These are phyloP conservation scores for Sesia bembeciformis DNA, from an alignment of 2,888 invertebrate species.

Conservation along the genomic window DNA sequence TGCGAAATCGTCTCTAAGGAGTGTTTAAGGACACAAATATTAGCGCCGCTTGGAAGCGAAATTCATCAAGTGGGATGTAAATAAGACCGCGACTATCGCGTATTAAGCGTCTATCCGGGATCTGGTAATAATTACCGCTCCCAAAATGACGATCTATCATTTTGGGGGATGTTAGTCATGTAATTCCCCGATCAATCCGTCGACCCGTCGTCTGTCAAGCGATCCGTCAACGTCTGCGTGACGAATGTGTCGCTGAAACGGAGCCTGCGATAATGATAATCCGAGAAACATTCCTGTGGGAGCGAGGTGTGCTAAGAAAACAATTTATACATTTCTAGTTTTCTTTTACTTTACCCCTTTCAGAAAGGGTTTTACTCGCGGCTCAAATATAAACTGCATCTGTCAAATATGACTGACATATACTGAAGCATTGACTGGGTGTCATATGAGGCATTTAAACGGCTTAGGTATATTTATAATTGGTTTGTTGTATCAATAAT, in stretches of 20 bases:
- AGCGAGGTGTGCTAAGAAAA: neutral
- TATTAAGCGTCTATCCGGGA: slow-evolving; percentile 19
- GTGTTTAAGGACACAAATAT: too few relatives aligned
- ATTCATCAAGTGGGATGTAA: neutral
- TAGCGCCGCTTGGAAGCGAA: too few relatives aligned
- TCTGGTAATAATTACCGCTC: slow-evolving; percentile 28
- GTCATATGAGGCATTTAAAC: too few relatives aligned
- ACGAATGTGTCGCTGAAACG: slow-evolving; percentile 20
- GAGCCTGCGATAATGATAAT: slow-evolving; percentile 16
- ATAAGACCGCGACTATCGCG: slow-evolving; percentile 20
- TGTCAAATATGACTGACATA: too few relatives aligned
- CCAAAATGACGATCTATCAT: slow-evolving; percentile 45
- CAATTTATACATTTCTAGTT: too few relatives aligned
- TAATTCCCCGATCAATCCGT: slow-evolving; percentile 50
- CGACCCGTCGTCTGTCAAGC: slow-evolving; percentile 18
- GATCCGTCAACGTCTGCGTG: slow-evolving; percentile 24
- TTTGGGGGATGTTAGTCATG: slow-evolving; percentile 34
- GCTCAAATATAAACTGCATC: too few relatives aligned
- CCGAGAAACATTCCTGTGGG: slow-evolving; percentile 11
- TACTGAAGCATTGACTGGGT: too few relatives aligned
- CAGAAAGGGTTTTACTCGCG: too few relatives aligned
- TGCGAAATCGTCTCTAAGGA: too few relatives aligned
- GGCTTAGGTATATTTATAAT: too few relatives aligned
- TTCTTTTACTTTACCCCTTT: too few relatives aligned
- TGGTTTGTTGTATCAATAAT: too few relatives aligned